These are phyloP conservation scores for Eupsittula cactorum DNA, from an alignment of 2,113 vertebrate genomes.

Conservation along the genomic window DNA sequence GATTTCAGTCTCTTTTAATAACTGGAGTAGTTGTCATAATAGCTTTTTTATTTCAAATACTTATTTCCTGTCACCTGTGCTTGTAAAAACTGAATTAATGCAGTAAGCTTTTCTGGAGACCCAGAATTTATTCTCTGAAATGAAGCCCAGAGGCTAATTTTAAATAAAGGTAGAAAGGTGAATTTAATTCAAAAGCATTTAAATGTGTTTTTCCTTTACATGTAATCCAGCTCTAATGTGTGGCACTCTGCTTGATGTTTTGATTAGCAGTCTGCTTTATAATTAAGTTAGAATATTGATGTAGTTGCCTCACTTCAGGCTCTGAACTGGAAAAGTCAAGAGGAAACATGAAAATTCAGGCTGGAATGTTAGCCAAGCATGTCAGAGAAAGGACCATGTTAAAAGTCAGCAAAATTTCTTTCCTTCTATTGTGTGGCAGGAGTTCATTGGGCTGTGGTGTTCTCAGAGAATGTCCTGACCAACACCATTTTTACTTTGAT, in stretches of 20 bases:
- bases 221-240: neutral
- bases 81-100: neutral
- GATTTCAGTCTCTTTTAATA: neutral
- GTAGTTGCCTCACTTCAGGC: neutral
- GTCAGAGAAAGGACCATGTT: neutral
- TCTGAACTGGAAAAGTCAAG: neutral
- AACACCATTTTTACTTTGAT: neutral
- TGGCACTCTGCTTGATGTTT: neutral
- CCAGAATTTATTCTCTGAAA: neutral
- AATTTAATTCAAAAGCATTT: neutral
- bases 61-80: neutral
- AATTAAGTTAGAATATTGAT: neutral
- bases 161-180: neutral
- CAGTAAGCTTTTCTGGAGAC: neutral
- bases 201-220: neutral
- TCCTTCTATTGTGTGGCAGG: neutral
- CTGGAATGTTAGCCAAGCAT: neutral
- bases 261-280: constrained; percentile 2
- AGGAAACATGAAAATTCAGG: neutral
- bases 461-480: neutral
- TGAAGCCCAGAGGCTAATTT: neutral
- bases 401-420: neutral
- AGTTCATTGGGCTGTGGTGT: neutral
- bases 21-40: neutral
- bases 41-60: neutral